These are phyloP conservation scores for Mungos mungo DNA, from an alignment of 2,113 vertebrate genomes.

Conservation along the genomic window DNA sequence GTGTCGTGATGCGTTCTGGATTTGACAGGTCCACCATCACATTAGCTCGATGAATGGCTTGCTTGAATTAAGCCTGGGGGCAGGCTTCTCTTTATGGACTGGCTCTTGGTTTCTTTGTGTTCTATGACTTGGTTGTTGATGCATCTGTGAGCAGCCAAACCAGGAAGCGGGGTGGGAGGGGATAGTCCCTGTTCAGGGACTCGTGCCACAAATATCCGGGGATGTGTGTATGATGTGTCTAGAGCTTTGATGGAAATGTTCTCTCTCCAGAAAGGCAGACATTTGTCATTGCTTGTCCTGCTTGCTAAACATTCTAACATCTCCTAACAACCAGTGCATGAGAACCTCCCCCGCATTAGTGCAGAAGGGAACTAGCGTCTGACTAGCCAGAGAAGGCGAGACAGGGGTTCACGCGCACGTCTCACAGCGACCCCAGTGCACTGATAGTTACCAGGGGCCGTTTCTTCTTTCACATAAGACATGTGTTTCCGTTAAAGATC, in stretches of 20 bases:
- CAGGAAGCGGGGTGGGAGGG: neutral
- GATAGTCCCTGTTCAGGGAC: neutral
- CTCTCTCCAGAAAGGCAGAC: conserved; percentile 49
- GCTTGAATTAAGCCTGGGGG: conserved; percentile 85
- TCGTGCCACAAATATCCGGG: conserved; percentile 42
- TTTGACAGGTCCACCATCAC: conserved; percentile 85
- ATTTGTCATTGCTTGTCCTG: conserved; percentile 64
- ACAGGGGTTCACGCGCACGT: neutral
- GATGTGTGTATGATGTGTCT: neutral
- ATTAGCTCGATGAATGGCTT: conserved; percentile 88
- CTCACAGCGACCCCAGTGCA: accelerated
- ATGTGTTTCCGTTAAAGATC: neutral
- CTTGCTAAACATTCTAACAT: conserved; percentile 68
- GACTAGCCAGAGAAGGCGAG: neutral
- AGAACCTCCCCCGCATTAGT: neutral
- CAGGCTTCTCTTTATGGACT: conserved; percentile 79
- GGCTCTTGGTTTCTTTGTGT: conserved; percentile 84
- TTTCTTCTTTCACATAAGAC: neutral
- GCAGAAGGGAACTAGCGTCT: neutral
- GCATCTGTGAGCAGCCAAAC: conserved; percentile 73
- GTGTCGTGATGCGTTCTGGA: conserved; percentile 81
- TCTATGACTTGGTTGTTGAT: conserved; percentile 82
- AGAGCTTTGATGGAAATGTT: conserved; percentile 32
- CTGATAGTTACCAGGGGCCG: conserved; percentile 52
- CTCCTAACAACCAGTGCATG: conserved; percentile 63